These are phyloP conservation scores for Lepus oiostolus DNA, from an alignment of 2,797 vertebrate species.

Conservation along the genomic window DNA sequence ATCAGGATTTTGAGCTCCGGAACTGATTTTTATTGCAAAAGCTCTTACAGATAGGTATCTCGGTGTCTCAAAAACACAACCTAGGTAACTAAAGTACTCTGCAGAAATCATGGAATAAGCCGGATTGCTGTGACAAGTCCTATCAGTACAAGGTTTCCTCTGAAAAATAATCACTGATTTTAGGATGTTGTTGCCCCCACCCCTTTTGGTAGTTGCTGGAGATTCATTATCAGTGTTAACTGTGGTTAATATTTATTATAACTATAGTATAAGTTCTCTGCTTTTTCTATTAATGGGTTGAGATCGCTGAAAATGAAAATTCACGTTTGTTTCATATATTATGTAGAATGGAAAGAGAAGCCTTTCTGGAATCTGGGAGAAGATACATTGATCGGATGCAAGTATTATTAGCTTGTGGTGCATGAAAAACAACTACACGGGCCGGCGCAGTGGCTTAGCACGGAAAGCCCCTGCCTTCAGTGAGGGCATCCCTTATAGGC, in stretches of 20 bases:
- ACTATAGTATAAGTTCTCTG: constrained; percentile 12
- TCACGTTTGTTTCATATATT: not conserved
- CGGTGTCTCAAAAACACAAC: constrained; percentile 11
- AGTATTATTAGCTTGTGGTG: constrained; percentile 67
- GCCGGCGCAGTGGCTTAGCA: no score
- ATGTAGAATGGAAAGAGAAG: not conserved
- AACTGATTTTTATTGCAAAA: constrained; percentile 13
- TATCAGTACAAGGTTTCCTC: not conserved
- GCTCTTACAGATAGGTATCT: not conserved
- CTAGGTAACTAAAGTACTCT: not conserved
- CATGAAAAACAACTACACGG: not conserved
- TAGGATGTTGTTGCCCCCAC: not conserved
- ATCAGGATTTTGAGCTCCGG: constrained; percentile 19
- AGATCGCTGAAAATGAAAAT: constrained; percentile 59
- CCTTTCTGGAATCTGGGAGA: constrained; percentile 8
- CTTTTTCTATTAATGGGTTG: constrained; percentile 40
- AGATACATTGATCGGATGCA: constrained; percentile 21
- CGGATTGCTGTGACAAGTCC: not conserved
- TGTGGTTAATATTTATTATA: constrained; percentile 50
- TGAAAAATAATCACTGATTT: constrained; percentile 2
- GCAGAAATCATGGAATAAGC: constrained; percentile 47
- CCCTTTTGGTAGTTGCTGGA: constrained; percentile 10
- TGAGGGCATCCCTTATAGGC: no score
- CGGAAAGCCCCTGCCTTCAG: no score
- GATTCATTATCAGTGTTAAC: not conserved